A percentile compares a stretch with the other conserved stretches of the same genome.
These are phyloP conservation scores for Cottoperca gobio DNA, from an alignment of 2,797 vertebrate species.

Conservation along the genomic window DNA sequence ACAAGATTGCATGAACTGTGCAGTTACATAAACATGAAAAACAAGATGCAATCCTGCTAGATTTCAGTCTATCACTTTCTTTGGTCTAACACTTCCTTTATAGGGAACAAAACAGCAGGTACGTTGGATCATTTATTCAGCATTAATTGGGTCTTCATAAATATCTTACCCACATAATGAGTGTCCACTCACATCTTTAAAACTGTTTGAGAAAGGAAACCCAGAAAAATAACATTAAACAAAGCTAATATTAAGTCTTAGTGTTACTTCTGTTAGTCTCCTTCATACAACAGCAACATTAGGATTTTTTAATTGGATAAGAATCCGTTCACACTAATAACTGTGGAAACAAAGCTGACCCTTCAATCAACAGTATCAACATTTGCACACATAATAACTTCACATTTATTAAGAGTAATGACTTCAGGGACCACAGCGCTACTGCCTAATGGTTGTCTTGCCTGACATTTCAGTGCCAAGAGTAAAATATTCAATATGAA, in stretches of 20 bases:
- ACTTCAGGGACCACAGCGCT: neutral
- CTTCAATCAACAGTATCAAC: slow-evolving; percentile 5
- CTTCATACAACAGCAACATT: neutral
- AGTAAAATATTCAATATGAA: slow-evolving; percentile 21
- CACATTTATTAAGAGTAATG: slow-evolving; percentile 16
- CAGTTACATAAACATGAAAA: slow-evolving; percentile 50
- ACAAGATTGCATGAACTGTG: slow-evolving; percentile 36
- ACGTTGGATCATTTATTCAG: neutral
- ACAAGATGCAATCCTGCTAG: slow-evolving; percentile 32
- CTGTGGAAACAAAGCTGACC: neutral
- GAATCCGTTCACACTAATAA: slow-evolving; percentile 14
- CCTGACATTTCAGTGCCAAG: slow-evolving; percentile 20
- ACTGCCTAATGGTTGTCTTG: slow-evolving; percentile 24
- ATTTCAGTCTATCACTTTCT: slow-evolving; percentile 5
- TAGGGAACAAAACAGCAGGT: slow-evolving; percentile 6
- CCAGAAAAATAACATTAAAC: neutral
- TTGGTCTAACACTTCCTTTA: slow-evolving; percentile 7
- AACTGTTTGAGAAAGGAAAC: neutral
- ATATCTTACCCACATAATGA: neutral
- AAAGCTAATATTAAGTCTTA: neutral
- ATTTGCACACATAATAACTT: slow-evolving; percentile 11
- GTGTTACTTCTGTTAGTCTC: neutral
- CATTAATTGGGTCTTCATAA: neutral
- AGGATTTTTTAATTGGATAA: slow-evolving; percentile 9
- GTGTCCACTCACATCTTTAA: neutral